phyloP scores from a whole-genome alignment of 2,113 vertebrate species.

The Crotalus horridus region DNA sequence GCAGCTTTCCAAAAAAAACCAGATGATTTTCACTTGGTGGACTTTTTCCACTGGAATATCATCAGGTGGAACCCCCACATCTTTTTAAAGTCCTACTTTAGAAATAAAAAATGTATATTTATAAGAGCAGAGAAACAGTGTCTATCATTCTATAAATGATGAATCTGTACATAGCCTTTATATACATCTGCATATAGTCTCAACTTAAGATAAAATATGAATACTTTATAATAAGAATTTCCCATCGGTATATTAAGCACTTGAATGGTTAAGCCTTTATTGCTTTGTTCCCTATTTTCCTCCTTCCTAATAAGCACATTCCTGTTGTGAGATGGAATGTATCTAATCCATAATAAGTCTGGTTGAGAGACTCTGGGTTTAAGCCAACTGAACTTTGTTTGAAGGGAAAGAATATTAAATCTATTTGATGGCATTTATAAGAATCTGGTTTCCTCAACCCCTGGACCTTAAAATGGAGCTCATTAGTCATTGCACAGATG shows the following conservation, averaged over 20 bases:
- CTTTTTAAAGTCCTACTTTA: not conserved
- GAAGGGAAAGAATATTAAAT: conserved; percentile 71
- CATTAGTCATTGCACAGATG: conserved; percentile 50
- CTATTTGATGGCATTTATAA: conserved; percentile 67
- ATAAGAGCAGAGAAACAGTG: not conserved
- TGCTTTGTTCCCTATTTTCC: conserved; percentile 52
- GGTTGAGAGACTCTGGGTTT: conserved; percentile 66
- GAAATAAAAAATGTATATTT: not conserved
- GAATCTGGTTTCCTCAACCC: conserved; percentile 65
- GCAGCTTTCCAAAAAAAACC: not conserved
- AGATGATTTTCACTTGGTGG: not conserved
- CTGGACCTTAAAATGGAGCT: conserved; percentile 61
- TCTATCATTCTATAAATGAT: not conserved
- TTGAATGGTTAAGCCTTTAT: conserved; percentile 56
- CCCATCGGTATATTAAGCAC: conserved; percentile 44
- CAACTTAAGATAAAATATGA: conserved; percentile 26
- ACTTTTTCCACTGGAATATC: not conserved
- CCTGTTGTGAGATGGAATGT: conserved; percentile 68
- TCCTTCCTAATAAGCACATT: conserved; percentile 69
- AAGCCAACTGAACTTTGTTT: conserved; percentile 67
- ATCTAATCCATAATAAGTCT: conserved; percentile 72
- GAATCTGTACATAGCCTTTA: conserved; percentile 10
- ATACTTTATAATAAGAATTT: conserved; percentile 43
- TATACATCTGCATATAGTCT: conserved; percentile 32
- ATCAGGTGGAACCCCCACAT: not conserved